These are phyloP conservation scores for Apteryx owenii DNA, from an alignment of 2,113 vertebrate genomes.

Conservation along the genomic window DNA sequence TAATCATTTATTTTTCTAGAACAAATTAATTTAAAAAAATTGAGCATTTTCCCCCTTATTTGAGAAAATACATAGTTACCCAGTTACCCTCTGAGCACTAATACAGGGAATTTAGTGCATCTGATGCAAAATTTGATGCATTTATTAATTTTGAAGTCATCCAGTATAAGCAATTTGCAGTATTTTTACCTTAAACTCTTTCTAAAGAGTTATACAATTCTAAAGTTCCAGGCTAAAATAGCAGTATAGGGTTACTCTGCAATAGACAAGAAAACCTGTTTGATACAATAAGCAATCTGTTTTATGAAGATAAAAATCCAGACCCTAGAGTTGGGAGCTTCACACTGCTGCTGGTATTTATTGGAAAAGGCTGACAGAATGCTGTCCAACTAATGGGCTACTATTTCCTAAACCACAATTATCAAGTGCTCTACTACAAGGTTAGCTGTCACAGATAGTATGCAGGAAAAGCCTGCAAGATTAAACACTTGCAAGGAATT, in stretches of 20 bases:
- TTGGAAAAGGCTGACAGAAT: not conserved
- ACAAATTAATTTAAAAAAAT: not conserved
- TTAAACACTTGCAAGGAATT: not conserved
- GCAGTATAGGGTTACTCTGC: not conserved
- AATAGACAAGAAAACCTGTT: not conserved
- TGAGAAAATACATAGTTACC: not conserved
- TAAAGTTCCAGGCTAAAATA: not conserved
- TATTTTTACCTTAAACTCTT: not conserved
- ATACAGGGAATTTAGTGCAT: rapidly evolving
- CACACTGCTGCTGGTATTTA: not conserved
- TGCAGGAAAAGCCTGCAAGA: not conserved
- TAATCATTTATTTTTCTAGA: not conserved
- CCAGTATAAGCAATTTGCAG: not conserved
- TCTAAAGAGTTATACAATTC: not conserved
- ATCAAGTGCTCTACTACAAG: constrained; percentile 13
- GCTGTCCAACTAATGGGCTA: not conserved
- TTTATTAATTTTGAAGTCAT: not conserved
- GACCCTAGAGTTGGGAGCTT: not conserved
- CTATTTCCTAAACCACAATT: not conserved
- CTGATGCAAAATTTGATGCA: not conserved
- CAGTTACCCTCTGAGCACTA: not conserved
- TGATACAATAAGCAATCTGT: not conserved
- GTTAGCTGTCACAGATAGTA: not conserved
- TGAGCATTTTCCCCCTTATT: not conserved
- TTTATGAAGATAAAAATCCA: not conserved